Evolutionary conservation across 2,888 invertebrate genomes (phyloP), one percentile per base, ranked within the genome.

Genomic region (Agapostemon virescens): DNA sequence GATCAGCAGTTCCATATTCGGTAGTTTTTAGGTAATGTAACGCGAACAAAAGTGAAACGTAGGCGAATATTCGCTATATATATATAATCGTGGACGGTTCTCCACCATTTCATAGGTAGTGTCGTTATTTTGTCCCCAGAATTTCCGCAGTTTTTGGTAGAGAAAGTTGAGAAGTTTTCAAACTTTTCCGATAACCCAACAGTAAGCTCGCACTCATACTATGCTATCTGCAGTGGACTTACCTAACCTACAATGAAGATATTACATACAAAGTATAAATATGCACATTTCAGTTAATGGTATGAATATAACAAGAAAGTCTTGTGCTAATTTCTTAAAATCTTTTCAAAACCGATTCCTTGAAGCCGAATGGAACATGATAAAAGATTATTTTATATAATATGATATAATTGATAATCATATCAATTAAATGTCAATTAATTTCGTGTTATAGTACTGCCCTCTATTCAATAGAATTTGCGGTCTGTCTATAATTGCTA

Each of bases 391-490:
- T 61, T 0, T 30, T 33, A n/a, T n/a, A n/a, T n/a, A n/a, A n/a
- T n/a, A n/a, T n/a, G n/a, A n/a, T n/a, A n/a, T n/a, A n/a, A n/a
- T n/a, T n/a, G n/a, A n/a, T n/a, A n/a, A n/a, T n/a, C n/a, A n/a
- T n/a, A n/a, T n/a, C n/a, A n/a, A n/a, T 58, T 58, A 58, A 58
- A 61, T 61, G 30, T 20, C 33, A 61, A 61, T 61, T 30, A 20
- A 61, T 33, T 61, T 61, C 20, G 11, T 7, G 30, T 61, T 33
- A 55, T 1, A 49, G 11, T 1, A 0, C n/a, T 49, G 49, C n/a
- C n/a, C n/a, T n/a, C 0, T 11, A 49, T 33, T 33, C 5, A 5
- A 33, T 33, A 2, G 15, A 4, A 42, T 42, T 13, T 42, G 1
- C 42, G 42, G 15, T 42, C 13, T 42, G 42, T 42, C 4, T 42